Conservation (phyloP, 2,888 invertebrate genomes). For the Cosmopolites sordidus region DNA sequence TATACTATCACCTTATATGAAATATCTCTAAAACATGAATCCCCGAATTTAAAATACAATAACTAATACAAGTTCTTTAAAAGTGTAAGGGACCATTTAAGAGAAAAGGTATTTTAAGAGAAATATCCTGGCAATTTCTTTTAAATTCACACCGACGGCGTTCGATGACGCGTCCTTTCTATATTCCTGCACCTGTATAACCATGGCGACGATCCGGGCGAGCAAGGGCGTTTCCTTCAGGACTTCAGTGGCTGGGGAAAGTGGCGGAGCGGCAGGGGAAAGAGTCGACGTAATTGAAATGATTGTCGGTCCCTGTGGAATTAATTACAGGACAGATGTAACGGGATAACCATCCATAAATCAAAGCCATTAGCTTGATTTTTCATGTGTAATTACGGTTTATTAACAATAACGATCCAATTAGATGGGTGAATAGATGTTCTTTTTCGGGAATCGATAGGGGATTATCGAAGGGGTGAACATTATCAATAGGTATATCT, state of each 20-base stretch:
- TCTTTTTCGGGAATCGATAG: no score
- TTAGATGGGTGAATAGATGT: constrained; percentile 15
- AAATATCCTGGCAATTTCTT: background rate
- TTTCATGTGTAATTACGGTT: constrained; percentile 40
- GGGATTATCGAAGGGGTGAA: no score
- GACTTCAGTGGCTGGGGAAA: constrained; percentile 2
- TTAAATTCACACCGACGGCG: background rate
- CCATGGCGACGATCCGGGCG: constrained; percentile 13
- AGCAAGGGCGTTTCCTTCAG: constrained; percentile 30
- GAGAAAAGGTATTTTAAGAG: no score
- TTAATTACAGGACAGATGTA: constrained; percentile 50
- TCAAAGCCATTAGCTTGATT: constrained; percentile 39
- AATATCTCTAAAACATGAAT: no score
- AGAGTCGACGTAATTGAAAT: constrained; percentile 35
- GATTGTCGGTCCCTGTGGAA: constrained; percentile 37
- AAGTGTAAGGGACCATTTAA: no score
- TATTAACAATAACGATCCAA: constrained; percentile 30
- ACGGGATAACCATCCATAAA: constrained; percentile 42
- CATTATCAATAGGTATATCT: no score
- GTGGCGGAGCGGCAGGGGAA: background rate
- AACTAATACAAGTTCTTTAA: no score
- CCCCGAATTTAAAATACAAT: no score
- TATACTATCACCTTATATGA: no score
- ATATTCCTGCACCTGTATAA: constrained; percentile 21
- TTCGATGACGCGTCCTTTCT: constrained; percentile 8